A percentile compares a stretch with the other conserved stretches of the same genome.
These are phyloP conservation scores for Athetis lepigone DNA, from an alignment of 2,888 invertebrate genomes.

Conservation along the genomic window DNA sequence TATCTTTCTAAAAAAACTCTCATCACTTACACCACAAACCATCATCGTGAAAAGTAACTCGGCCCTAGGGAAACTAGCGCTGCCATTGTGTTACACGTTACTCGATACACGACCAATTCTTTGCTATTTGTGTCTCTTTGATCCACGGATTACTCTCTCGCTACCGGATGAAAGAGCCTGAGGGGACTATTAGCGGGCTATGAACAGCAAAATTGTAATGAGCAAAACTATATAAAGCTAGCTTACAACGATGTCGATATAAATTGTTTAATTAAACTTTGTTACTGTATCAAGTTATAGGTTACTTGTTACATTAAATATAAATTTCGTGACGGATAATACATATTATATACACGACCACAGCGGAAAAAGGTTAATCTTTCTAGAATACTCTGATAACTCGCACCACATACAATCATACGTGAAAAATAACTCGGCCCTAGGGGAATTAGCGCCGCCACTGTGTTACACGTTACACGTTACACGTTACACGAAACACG, in stretches of 20 bases:
- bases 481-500: constrained; percentile 35
- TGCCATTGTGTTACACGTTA: constrained; percentile 44
- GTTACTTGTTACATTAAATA: no score
- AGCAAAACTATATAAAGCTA: background rate
- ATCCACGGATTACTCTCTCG: constrained; percentile 14
- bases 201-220: background rate
- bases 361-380: no score
- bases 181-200: constrained; percentile 6
- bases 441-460: constrained; percentile 27
- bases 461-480: no score
- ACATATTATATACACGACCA: no score
- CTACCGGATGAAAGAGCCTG: background rate
- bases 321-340: no score
- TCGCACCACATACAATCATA: background rate
- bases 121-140: constrained; percentile 13
- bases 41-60: constrained; percentile 24
- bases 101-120: constrained; percentile 44
- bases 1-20: background rate
- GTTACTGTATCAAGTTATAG: no score
- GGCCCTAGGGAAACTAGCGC: constrained; percentile 32
- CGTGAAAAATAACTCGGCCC: constrained; percentile 32
- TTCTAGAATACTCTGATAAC: background rate
- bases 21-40: background rate
- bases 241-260: no score
- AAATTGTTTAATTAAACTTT: no score